Conservation (phyloP, 2,888 invertebrate genomes). For the Cremastobaeus sp. region DNA sequence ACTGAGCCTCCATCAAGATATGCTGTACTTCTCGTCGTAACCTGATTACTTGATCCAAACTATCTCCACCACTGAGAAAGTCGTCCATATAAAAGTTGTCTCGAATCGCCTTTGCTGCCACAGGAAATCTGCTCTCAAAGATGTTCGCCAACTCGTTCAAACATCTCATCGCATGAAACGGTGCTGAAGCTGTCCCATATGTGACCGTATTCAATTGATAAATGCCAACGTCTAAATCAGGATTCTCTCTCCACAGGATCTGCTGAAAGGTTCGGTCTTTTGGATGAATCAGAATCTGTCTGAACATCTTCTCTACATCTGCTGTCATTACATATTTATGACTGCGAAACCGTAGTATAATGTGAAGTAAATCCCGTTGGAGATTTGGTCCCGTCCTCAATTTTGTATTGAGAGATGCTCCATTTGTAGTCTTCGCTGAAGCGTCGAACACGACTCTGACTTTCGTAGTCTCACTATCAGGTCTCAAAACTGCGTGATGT, state of each 20-base stretch:
- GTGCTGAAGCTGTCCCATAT: slow-evolving; percentile 61
- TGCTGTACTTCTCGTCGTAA: background rate
- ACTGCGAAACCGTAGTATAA: slow-evolving; percentile 20
- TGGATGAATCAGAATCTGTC: slow-evolving; percentile 39
- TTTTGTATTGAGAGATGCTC: slow-evolving; percentile 2
- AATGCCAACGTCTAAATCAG: slow-evolving; percentile 1
- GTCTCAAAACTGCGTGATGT: background rate
- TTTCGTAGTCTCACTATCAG: background rate
- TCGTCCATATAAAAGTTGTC: slow-evolving; percentile 56
- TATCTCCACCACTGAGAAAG: slow-evolving; percentile 26
- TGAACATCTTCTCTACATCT: slow-evolving; percentile 50
- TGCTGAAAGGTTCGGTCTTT: slow-evolving; percentile 52
- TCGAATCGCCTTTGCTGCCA: slow-evolving; percentile 13
- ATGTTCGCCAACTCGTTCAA: background rate
- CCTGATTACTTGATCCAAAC: slow-evolving; percentile 4
- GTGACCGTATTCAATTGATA: slow-evolving; percentile 61
- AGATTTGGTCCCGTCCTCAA: slow-evolving; percentile 12
- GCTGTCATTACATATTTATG: slow-evolving; percentile 48
- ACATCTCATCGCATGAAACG: slow-evolving; percentile 56
- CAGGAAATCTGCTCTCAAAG: slow-evolving; percentile 30
- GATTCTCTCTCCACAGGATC: slow-evolving; percentile 63
- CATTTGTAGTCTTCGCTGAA: background rate
- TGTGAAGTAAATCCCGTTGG: slow-evolving; percentile 3
- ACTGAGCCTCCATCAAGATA: background rate
- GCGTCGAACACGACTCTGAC: slow-evolving; percentile 1